Evolutionary conservation across 2,797 vertebrate species (phyloP).

Genomic region (Chelidonichthys spinosus): DNA sequence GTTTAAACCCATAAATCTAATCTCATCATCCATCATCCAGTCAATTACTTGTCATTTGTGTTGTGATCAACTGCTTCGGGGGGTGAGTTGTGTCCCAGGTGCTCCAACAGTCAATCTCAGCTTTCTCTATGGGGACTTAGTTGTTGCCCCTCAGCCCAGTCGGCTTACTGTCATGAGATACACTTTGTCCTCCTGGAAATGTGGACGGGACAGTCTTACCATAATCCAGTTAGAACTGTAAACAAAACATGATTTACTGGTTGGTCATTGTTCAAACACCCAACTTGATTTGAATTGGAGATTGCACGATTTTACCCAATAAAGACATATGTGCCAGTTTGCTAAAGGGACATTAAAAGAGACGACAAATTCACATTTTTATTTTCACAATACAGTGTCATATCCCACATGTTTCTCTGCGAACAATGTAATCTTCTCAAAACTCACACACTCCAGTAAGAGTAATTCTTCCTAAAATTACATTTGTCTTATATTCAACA

Average conservation of each 20-base stretch:
- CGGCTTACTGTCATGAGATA: slow-evolving; percentile 57
- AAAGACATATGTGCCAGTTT: not conserved
- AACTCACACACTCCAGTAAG: not conserved
- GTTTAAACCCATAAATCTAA: slow-evolving; percentile 84
- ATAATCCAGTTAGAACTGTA: slow-evolving; percentile 39
- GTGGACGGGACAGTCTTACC: slow-evolving; percentile 40
- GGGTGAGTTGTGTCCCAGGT: slow-evolving; percentile 75
- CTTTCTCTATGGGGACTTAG: slow-evolving; percentile 71
- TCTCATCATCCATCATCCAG: slow-evolving; percentile 83
- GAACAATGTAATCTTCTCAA: not conserved
- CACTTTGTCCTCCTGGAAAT: slow-evolving; percentile 47
- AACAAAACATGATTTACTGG: slow-evolving; percentile 26
- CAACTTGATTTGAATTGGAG: not conserved
- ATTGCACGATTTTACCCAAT: not conserved
- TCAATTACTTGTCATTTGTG: slow-evolving; percentile 86
- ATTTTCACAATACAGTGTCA: not conserved
- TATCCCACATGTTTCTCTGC: not conserved
- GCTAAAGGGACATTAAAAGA: not conserved
- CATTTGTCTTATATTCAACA: not conserved
- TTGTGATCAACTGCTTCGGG: slow-evolving; percentile 81
- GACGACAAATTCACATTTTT: not conserved
- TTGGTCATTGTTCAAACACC: not conserved
- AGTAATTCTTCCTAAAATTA: not conserved
- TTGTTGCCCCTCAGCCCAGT: slow-evolving; percentile 66
- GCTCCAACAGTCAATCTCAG: slow-evolving; percentile 73